A percentile compares a stretch with the other conserved stretches of the same genome.
Evolutionary conservation across 2,113 vertebrate genomes (phyloP).

Genomic region (Halcyon malimbica): DNA sequence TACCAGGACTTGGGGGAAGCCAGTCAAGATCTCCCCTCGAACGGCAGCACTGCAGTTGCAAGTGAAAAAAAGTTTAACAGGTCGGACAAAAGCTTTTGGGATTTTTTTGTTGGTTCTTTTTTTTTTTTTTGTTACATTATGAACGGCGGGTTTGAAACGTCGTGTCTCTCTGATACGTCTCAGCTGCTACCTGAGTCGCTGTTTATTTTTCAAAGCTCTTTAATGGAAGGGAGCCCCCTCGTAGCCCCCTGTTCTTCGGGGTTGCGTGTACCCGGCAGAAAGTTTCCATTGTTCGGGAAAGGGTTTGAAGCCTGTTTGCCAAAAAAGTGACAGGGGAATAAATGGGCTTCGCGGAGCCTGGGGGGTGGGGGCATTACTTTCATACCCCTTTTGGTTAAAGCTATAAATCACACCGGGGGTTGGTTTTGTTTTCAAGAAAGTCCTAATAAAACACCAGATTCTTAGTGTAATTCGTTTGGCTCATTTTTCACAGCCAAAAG

Average conservation of each 20-base stretch:
- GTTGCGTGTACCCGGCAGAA: conserved; percentile 54
- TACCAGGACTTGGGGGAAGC: background rate
- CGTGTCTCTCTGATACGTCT: conserved; percentile 15
- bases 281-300: conserved; percentile 66
- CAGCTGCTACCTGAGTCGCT: conserved; percentile 62
- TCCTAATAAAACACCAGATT: conserved; percentile 67
- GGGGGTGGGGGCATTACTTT: conserved; percentile 52
- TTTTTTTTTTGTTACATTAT: background rate
- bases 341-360: conserved; percentile 47
- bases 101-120: background rate
- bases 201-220: conserved; percentile 63
- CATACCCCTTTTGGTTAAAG: conserved; percentile 64
- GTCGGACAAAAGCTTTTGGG: background rate
- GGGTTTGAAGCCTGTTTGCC: conserved; percentile 50
- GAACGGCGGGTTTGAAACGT: background rate
- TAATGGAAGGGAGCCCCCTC: conserved; percentile 42
- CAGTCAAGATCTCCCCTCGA: background rate
- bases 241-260: background rate
- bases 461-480: conserved; percentile 65
- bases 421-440: conserved; percentile 67
- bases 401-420: conserved; percentile 60
- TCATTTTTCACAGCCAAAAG: conserved; percentile 66
- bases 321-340: conserved; percentile 68
- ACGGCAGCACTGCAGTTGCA: background rate
- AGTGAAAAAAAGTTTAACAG: background rate